phyloP scores from a whole-genome alignment of 37 sponge, comb jelly and placozoan genomes.

The Oopsacas minuta region DNA sequence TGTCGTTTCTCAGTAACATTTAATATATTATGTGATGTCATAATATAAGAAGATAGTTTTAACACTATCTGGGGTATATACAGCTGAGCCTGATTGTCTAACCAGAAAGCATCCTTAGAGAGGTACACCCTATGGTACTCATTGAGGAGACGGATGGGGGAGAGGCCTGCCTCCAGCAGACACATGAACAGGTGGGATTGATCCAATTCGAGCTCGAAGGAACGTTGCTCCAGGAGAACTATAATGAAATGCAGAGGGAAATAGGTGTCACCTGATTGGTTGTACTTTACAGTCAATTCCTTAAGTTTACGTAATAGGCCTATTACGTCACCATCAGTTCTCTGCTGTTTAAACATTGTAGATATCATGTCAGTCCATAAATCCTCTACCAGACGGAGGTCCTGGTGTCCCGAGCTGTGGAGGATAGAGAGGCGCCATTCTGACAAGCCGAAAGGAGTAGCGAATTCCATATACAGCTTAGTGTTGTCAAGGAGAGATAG shows the following conservation, averaged over 20 bases:
- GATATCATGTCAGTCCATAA: constrained; percentile 79
- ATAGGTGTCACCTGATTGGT: background rate
- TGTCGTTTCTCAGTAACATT: background rate
- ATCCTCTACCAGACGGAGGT: constrained; percentile 59
- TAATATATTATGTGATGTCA: background rate
- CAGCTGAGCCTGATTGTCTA: background rate
- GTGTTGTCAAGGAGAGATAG: constrained; percentile 63
- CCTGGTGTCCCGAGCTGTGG: constrained; percentile 89
- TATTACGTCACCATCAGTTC: background rate
- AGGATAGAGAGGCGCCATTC: constrained; percentile 89
- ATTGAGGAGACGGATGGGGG: background rate
- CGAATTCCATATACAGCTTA: constrained; percentile 80
- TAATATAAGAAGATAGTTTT: background rate
- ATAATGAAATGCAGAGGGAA: background rate
- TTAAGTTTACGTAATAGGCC: background rate
- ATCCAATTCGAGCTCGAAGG: background rate
- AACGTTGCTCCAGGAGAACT: background rate
- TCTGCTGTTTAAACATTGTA: background rate
- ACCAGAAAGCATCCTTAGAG: background rate
- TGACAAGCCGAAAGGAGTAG: constrained; percentile 70
- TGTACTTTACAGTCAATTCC: background rate
- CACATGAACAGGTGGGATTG: background rate
- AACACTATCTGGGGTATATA: background rate
- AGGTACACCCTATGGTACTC: background rate
- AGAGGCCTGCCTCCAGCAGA: background rate